Evolutionary conservation across 2,888 invertebrate genomes (phyloP).

Genomic region (Dynastes maya): DNA sequence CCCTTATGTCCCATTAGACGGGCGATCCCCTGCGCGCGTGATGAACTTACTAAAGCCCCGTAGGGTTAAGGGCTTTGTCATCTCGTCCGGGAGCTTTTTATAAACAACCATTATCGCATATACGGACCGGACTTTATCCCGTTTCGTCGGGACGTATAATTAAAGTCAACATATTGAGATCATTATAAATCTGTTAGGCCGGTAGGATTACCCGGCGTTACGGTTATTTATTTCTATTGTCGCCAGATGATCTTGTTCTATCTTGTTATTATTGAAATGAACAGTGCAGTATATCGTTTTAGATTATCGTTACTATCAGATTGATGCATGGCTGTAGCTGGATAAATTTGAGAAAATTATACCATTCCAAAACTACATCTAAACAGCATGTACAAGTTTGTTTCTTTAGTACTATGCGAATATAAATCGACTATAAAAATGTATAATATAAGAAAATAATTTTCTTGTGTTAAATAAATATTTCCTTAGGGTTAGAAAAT

Average conservation of each 20-base stretch:
- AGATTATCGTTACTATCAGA: too few species aligned
- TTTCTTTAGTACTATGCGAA: too few species aligned
- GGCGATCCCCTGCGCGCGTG: conserved; percentile 55
- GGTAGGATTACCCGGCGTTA: conserved; percentile 15
- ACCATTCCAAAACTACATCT: too few species aligned
- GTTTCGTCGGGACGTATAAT: conserved; percentile 26
- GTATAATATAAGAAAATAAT: too few species aligned
- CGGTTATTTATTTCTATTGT: conserved; percentile 40
- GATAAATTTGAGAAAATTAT: too few species aligned
- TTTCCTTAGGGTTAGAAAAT: too few species aligned
- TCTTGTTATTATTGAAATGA: conserved; percentile 15
- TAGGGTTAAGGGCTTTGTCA: conserved; percentile 60
- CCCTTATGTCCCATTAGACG: conserved; percentile 64
- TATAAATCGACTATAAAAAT: too few species aligned
- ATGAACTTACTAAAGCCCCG: conserved; percentile 59
- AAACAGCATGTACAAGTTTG: too few species aligned
- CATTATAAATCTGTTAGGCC: conserved; percentile 43
- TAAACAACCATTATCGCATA: conserved; percentile 59
- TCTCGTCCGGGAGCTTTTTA: conserved; percentile 60
- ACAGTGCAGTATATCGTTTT: background rate
- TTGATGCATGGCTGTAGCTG: too few species aligned
- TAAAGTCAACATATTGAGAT: conserved; percentile 46
- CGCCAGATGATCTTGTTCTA: conserved; percentile 25
- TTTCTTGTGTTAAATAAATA: too few species aligned
- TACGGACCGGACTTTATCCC: conserved; percentile 21